phyloP scores from a whole-genome alignment of 2,888 invertebrate genomes.

The Hemaris fuciformis region DNA sequence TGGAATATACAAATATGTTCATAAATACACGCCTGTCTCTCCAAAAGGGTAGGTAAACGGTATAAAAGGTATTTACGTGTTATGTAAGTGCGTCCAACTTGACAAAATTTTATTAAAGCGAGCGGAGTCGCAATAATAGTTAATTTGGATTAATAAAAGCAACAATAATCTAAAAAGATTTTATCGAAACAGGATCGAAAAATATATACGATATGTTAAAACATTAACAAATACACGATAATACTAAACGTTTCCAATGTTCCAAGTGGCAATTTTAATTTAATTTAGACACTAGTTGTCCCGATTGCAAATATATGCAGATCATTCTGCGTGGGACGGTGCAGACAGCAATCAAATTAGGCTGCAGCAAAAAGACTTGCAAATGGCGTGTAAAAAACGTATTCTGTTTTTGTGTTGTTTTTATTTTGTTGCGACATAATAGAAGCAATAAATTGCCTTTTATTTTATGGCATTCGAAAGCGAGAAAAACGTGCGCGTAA shows the following conservation, averaged over 20 bases:
- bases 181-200: too few relatives aligned
- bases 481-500: constrained; percentile 1
- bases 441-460: constrained; percentile 11
- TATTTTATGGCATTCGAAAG: constrained; percentile 10
- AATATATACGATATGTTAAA: not conserved
- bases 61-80: too few relatives aligned
- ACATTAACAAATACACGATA: not conserved
- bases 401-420: constrained; percentile 21
- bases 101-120: too few relatives aligned
- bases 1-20: too few relatives aligned
- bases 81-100: too few relatives aligned
- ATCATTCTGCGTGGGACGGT: constrained; percentile 59
- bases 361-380: constrained; percentile 47
- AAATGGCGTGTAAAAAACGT: constrained; percentile 50
- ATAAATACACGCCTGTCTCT: too few relatives aligned
- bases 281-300: constrained; percentile 39
- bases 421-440: constrained; percentile 17
- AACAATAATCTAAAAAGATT: too few relatives aligned
- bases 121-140: too few relatives aligned
- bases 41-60: too few relatives aligned
- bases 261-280: constrained; percentile 45
- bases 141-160: too few relatives aligned
- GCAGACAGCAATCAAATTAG: constrained; percentile 61
- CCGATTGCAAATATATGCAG: constrained; percentile 66
- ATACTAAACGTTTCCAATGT: not conserved